Conservation (phyloP, 2,888 invertebrate genomes). For the Mesochorus sp. region DNA sequence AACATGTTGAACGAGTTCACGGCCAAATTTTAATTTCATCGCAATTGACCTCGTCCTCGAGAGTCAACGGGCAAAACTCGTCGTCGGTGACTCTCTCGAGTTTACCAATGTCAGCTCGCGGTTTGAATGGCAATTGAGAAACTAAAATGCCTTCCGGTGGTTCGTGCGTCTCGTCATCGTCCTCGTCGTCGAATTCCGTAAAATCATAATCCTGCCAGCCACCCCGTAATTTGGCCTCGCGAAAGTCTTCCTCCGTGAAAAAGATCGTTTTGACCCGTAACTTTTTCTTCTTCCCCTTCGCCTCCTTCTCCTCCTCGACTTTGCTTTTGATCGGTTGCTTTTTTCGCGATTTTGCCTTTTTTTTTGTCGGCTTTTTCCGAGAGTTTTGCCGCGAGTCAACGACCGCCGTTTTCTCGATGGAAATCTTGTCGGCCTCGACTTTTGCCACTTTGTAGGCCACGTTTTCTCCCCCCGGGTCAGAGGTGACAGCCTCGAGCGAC, state of each 20-base stretch:
- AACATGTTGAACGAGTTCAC: conserved; percentile 53
- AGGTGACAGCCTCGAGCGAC: not conserved
- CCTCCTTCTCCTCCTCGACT: conserved; percentile 26
- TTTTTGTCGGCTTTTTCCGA: conserved; percentile 32
- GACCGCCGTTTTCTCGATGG: conserved; percentile 5
- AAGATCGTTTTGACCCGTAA: conserved; percentile 67
- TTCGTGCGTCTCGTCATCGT: conserved; percentile 61
- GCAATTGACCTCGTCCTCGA: conserved; percentile 75
- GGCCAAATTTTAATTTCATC: conserved; percentile 73
- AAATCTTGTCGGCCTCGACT: not conserved
- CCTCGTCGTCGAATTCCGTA: conserved; percentile 75
- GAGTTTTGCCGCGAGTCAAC: not conserved
- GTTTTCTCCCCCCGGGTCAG: conserved; percentile 37
- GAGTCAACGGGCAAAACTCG: conserved; percentile 78
- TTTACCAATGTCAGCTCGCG: conserved; percentile 75
- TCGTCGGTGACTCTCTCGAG: conserved; percentile 75
- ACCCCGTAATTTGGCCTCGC: conserved; percentile 47
- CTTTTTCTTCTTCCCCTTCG: conserved; percentile 49
- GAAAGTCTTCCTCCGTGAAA: conserved; percentile 72
- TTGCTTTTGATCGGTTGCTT: not conserved
- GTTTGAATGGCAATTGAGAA: conserved; percentile 75
- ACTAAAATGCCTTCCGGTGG: conserved; percentile 69
- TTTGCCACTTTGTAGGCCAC: not conserved
- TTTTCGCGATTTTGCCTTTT: conserved; percentile 14
- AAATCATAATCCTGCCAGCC: conserved; percentile 72